Evolutionary conservation across 2,797 vertebrate species (phyloP), one percentile per base, ranked within the genome.

Genomic region (Mastacembelus armatus): DNA sequence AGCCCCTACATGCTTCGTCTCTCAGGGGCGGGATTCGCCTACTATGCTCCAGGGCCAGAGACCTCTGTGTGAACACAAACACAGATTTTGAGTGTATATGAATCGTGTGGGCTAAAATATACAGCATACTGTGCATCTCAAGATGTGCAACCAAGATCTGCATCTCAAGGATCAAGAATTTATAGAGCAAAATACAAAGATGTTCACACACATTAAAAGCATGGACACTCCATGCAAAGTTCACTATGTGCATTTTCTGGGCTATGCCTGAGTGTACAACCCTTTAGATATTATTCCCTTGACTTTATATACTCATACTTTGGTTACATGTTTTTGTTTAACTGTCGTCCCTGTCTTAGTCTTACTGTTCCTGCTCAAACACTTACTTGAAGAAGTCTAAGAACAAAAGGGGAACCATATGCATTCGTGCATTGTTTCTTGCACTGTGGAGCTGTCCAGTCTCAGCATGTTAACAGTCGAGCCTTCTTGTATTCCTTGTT

Each of bases 41-140:
- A 91, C 90, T 88, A 85, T 48, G 90, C 94, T 86, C 92, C 94
- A 29, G 95, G 95, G 84, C 94, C 95, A 62, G 96, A 97, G 93
- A 97, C 96, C 11, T 94, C 95, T 0, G 94, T 97, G 67, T 98
- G 94, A 92, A 81, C 72, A 44, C 39, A 43, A 14, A 57, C 3
- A 2, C 61, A 38, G 59, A 59, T 51, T 56, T 43, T 60, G 48
- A 59, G 70, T 75, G n/a, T 45, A 7, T 38, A 43, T 26, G 70
- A 45, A 29, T 69, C 21, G 50, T 4, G 8, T 56, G 21, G 56
- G 71, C 39, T 44, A 39, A 77, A 59, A 40, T 6, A 2, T 7
- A 19, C 33, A 61, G 62, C 6, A 2, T 14, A 30, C 38, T 47
- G 54, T 29, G 29, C 21, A 30, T 50, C 30, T 26, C 21, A 56